Conservation (phyloP, 2,113 vertebrate species). For the Oreochromis aureus region DNA sequence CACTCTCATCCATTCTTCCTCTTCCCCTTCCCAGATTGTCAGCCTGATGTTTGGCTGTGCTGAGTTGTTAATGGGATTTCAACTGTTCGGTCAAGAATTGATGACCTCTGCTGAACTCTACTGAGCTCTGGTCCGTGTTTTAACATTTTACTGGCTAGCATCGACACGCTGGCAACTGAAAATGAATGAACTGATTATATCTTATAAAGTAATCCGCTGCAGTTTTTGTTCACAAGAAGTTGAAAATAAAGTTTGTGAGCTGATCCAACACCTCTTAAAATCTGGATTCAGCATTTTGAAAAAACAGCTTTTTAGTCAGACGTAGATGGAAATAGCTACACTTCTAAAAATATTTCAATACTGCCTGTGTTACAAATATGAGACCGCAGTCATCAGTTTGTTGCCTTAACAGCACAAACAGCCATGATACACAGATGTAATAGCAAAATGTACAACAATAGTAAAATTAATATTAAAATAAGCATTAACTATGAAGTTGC, state of each 20-base stretch:
- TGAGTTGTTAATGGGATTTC: constrained; percentile 49
- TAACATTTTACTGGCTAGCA: not conserved
- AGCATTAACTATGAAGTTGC: not conserved
- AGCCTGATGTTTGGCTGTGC: constrained; percentile 46
- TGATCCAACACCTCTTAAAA: not conserved
- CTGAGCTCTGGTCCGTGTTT: constrained; percentile 38
- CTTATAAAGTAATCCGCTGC: not conserved
- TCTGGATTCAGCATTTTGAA: not conserved
- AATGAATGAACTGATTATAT: not conserved
- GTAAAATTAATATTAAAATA: not conserved
- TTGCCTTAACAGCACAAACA: not conserved
- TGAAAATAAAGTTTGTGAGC: not conserved
- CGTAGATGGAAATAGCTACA: not conserved
- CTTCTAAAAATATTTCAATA: not conserved
- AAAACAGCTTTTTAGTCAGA: not conserved
- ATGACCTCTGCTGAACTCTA: rapidly evolving
- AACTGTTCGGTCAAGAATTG: rapidly evolving
- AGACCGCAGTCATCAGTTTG: not conserved
- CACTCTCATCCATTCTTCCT: not conserved
- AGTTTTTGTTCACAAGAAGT: not conserved
- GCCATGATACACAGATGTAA: no score
- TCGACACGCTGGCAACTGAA: not conserved
- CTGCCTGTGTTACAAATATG: not conserved
- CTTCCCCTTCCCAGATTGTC: constrained; percentile 24
- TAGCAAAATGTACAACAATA: no score